Evolutionary conservation across 2,797 vertebrate species (phyloP), one percentile per base, ranked within the genome.

Genomic region (Myripristis murdjan): DNA sequence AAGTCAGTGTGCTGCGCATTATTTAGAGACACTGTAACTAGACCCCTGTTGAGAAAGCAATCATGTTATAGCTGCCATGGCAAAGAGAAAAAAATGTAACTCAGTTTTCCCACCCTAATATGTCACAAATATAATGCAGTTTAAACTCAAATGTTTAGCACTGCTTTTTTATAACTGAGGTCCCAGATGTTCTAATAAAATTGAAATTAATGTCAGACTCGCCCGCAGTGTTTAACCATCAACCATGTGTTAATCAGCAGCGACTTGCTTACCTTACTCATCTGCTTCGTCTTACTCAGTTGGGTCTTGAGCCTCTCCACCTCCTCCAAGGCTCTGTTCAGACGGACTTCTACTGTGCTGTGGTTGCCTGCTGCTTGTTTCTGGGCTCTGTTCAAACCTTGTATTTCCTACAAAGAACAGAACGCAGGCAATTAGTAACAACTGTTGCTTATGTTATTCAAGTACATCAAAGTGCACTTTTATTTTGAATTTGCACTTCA

Each of bases 251-350:
- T 47, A 3, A 48, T 63, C 57, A 37, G 28, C 31, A 1, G 2
- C 43, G 14, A 31, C 43, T 37, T 47, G 5, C 37, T 60, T 89
- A 98, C 97, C 95, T 97, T 98, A 82, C 91, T 96, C 57, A 62
- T 95, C 81, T 97, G 97, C 81, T 94, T 96, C 64, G 95, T 82
- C 89, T 96, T 96, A 80, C 80, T 94, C 57, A 99, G 91, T 69
- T 98, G 96, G 44, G 74, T 74, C 90, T 97, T 98, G 35, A 94
- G 89, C 77, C 71, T 95, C 70, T 97, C 96, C 35, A 90, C 94
- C 81, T 99, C 97, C 85, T 99, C 97, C 64, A 97, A 84, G 16
- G 97, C 97, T 92, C 97, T 94, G 86, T 97, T 98, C 82, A 99
- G 90, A 51, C 97, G 96, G 33, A 98, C 94, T 75, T 98, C 96